These are phyloP conservation scores for Clavelina lepadiformis DNA, from an alignment of 23 tunicate species.

Conservation along the genomic window DNA sequence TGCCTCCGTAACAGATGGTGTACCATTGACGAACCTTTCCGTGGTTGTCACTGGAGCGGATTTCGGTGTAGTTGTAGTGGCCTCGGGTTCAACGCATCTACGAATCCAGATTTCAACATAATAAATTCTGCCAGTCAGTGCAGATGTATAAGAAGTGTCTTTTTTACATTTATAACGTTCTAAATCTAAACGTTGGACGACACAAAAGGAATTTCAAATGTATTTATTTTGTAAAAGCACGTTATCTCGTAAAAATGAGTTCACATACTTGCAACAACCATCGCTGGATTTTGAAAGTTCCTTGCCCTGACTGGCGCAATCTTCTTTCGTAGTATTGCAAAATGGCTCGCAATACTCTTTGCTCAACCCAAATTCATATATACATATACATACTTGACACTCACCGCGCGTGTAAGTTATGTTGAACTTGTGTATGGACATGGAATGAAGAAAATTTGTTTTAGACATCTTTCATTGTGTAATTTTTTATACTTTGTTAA, in stretches of 20 bases:
- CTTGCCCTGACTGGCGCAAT: conserved; percentile 46
- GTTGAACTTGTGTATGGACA: conserved; percentile 19
- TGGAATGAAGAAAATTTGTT: background rate
- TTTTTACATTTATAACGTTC: too few species aligned
- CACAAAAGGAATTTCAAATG: too few species aligned
- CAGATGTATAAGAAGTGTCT: too few species aligned
- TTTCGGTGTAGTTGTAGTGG: conserved; percentile 21
- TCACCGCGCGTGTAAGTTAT: conserved; percentile 45
- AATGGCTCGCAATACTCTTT: conserved; percentile 58
- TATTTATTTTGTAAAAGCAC: too few species aligned
- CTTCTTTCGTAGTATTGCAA: conserved; percentile 58
- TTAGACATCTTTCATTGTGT: too few species aligned
- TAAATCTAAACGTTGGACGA: too few species aligned
- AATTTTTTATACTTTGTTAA: background rate
- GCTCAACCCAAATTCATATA: conserved; percentile 51
- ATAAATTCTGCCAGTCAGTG: too few species aligned
- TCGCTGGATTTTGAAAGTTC: conserved; percentile 35
- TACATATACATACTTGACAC: conserved; percentile 68
- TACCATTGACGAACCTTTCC: too few species aligned
- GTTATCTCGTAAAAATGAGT: too few species aligned
- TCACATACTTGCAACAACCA: conserved; percentile 80
- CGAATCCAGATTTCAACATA: too few species aligned
- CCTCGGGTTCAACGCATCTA: too few species aligned
- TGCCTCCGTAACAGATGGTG: too few species aligned
- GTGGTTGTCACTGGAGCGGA: conserved; percentile 23